Evolutionary conservation across 23 tunicate genomes (phyloP).

Genomic region (Ciona savignyi): DNA sequence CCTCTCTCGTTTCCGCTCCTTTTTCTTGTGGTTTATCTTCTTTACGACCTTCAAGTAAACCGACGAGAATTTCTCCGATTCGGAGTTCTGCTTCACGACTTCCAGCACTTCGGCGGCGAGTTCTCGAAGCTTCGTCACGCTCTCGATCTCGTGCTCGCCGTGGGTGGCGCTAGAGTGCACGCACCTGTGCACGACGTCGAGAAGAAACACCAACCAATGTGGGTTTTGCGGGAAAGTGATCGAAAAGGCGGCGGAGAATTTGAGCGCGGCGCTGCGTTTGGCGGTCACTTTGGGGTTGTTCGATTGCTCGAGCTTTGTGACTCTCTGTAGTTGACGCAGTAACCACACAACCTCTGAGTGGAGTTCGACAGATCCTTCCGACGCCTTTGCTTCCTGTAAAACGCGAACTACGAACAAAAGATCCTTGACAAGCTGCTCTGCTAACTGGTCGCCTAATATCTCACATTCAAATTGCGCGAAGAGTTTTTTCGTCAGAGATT

Average conservation of each 20-base stretch:
- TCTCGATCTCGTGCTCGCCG: conserved; percentile 5
- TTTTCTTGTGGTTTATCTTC: conserved; percentile 15
- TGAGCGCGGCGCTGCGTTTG: conserved; percentile 53
- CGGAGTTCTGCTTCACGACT: conserved; percentile 40
- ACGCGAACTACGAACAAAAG: conserved; percentile 45
- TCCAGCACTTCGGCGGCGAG: conserved; percentile 63
- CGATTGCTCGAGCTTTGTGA: conserved; percentile 44
- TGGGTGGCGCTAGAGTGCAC: conserved; percentile 20
- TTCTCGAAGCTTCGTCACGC: conserved; percentile 22
- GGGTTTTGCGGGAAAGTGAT: conserved; percentile 18
- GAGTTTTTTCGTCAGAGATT: conserved; percentile 15
- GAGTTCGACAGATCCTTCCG: neutral
- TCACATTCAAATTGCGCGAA: conserved; percentile 37
- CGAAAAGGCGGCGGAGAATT: conserved; percentile 60
- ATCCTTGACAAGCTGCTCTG: conserved; percentile 68
- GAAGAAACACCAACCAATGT: conserved; percentile 16
- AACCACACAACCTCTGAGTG: conserved; percentile 12
- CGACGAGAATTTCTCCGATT: conserved; percentile 22
- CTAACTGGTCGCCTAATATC: conserved; percentile 16
- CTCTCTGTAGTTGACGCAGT: conserved; percentile 16
- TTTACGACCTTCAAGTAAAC: conserved; percentile 28
- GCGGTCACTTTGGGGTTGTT: conserved; percentile 32
- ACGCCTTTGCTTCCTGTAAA: conserved; percentile 3
- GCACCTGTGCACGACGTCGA: conserved; percentile 54
- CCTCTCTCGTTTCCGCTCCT: conserved; percentile 34